A percentile compares a stretch with the other conserved stretches of the same genome.
These are phyloP conservation scores for Enteromius argenteus DNA, from an alignment of 2,797 vertebrate genomes.

Conservation along the genomic window DNA sequence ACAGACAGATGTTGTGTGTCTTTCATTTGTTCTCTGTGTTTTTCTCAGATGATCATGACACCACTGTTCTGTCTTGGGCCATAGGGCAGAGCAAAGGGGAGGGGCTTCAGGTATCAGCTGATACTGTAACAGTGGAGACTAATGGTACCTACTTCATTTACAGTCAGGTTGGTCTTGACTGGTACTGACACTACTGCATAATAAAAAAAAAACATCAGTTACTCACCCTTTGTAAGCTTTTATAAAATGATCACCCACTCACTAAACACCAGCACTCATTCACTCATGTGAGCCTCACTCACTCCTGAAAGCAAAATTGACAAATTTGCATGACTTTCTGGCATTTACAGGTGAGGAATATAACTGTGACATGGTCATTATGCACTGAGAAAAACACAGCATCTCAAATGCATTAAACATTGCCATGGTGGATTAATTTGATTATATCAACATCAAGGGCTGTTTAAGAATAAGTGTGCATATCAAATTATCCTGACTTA, in stretches of 20 bases:
- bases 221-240: neutral
- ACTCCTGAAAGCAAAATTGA: too few relatives aligned
- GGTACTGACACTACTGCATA: neutral
- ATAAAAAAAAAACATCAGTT: neutral
- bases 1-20: neutral
- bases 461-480: too few relatives aligned
- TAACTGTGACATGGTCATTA: neutral
- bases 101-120: constrained; percentile 60
- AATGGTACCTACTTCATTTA: constrained; percentile 65
- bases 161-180: constrained; percentile 65
- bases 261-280: neutral
- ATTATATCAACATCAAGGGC: too few relatives aligned
- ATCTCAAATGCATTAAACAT: neutral
- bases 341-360: neutral
- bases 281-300: too few relatives aligned
- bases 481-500: too few relatives aligned
- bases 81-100: constrained; percentile 56
- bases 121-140: constrained; percentile 58
- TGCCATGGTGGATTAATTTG: neutral
- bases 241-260: neutral
- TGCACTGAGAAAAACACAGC: neutral
- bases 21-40: constrained; percentile 10
- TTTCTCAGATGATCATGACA: constrained; percentile 61
- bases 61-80: constrained; percentile 62
- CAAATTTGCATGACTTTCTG: neutral